These are phyloP conservation scores for Eidolon helvum DNA, from an alignment of 2,113 vertebrate genomes.

Conservation along the genomic window DNA sequence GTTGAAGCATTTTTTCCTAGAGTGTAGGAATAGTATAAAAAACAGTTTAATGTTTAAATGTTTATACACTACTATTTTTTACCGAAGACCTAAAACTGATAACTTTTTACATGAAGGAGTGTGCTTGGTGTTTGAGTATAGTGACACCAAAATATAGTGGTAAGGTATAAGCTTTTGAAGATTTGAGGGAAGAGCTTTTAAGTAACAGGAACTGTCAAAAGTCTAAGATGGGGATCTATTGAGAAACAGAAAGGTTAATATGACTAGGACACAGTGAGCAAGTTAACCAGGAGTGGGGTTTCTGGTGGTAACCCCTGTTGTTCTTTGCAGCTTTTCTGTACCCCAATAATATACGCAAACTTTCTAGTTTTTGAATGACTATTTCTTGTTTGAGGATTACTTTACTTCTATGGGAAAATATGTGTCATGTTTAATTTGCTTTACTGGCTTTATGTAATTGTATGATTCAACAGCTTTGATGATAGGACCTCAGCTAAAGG, in stretches of 20 bases:
- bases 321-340: not conserved
- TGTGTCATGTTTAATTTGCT: conserved; percentile 38
- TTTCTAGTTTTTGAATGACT: conserved; percentile 39
- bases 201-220: not conserved
- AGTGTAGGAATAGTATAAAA: not conserved
- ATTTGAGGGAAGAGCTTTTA: not conserved
- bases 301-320: not conserved
- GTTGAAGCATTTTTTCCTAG: not conserved
- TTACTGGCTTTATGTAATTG: conserved; percentile 41
- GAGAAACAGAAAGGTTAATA: not conserved
- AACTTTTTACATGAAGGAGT: not conserved
- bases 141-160: not conserved
- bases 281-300: not conserved
- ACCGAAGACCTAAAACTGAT: not conserved
- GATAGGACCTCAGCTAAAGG: conserved; percentile 11
- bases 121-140: not conserved
- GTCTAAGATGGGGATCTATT: not conserved
- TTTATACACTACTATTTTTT: not conserved
- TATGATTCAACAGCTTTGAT: conserved; percentile 61
- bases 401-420: conserved; percentile 47
- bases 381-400: conserved; percentile 24
- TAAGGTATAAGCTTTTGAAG: not conserved
- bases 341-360: not conserved
- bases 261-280: not conserved
- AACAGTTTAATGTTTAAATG: not conserved